Conservation (phyloP, 2,113 vertebrate species). For the Hyaena hyaena region DNA sequence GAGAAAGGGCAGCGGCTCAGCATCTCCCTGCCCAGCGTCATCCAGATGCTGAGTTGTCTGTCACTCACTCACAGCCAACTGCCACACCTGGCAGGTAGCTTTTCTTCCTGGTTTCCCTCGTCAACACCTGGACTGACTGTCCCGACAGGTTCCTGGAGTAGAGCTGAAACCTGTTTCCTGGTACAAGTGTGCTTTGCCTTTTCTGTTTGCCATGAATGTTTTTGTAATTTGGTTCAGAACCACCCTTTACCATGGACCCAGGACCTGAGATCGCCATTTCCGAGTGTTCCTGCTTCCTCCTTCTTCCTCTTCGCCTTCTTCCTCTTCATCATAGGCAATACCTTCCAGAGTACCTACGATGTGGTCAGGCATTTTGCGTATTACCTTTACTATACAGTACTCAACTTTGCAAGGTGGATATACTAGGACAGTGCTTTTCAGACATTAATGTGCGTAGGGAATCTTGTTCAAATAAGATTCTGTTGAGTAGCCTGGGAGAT, state of each 20-base stretch:
- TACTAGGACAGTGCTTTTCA: neutral
- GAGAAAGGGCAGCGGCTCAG: slow-evolving; percentile 75
- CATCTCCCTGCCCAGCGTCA: slow-evolving; percentile 70
- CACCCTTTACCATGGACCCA: neutral
- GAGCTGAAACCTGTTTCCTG: slow-evolving; percentile 66
- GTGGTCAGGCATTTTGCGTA: neutral
- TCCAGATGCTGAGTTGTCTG: slow-evolving; percentile 71
- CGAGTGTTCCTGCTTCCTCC: neutral
- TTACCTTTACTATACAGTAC: neutral
- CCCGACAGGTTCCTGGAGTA: slow-evolving; percentile 73
- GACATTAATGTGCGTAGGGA: neutral
- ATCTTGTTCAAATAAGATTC: neutral
- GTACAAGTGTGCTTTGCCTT: slow-evolving; percentile 20
- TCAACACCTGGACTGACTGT: slow-evolving; percentile 81
- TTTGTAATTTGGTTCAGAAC: neutral
- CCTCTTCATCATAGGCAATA: neutral
- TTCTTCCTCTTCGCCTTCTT: neutral
- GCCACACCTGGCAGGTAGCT: slow-evolving; percentile 74
- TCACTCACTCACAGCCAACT: slow-evolving; percentile 66
- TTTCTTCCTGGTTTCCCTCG: slow-evolving; percentile 76
- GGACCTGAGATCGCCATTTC: neutral
- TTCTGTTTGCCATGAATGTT: neutral
- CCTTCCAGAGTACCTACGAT: neutral
- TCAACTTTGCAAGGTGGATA: neutral
- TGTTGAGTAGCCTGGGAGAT: neutral